phyloP scores from a whole-genome alignment of 2,113 vertebrate species.

The Xenopus laevis region DNA sequence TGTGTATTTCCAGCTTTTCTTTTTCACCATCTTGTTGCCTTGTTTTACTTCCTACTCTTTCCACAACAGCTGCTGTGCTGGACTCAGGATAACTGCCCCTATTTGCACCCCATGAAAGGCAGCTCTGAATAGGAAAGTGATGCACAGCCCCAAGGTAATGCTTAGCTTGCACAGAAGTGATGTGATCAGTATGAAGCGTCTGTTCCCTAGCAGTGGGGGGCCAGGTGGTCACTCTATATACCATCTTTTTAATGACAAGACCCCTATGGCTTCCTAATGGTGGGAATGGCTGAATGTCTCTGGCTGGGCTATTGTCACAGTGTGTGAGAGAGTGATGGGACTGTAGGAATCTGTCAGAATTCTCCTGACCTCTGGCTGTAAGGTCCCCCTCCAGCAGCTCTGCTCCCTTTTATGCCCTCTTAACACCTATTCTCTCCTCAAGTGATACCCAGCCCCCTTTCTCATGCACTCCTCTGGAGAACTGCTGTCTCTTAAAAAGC shows the following conservation, averaged over 20 bases:
- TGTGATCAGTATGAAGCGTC: no score
- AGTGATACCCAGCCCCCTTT: constrained; percentile 16
- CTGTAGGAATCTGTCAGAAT: constrained; percentile 24
- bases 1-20: no score
- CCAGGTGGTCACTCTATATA: constrained; percentile 35
- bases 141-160: no score
- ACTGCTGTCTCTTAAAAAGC: constrained; percentile 31
- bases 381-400: constrained; percentile 34
- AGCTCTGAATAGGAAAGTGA: no score
- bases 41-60: no score
- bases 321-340: constrained; percentile 23
- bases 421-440: constrained; percentile 29
- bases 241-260: constrained; percentile 10
- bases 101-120: no score
- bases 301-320: constrained; percentile 27
- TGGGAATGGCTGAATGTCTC: constrained; percentile 28
- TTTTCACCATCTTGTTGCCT: no score
- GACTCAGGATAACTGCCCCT: no score
- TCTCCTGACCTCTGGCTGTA: constrained; percentile 32
- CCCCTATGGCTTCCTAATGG: constrained; percentile 20
- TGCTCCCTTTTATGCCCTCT: constrained; percentile 24
- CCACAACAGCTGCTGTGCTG: no score
- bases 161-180: no score
- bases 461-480: constrained; percentile 24
- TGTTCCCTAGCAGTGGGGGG: constrained; percentile 9